Percentiles rank a stretch among this genome's conserved stretches.
Conservation (phyloP, 2,888 invertebrate species). For the Sericinus montela region DNA sequence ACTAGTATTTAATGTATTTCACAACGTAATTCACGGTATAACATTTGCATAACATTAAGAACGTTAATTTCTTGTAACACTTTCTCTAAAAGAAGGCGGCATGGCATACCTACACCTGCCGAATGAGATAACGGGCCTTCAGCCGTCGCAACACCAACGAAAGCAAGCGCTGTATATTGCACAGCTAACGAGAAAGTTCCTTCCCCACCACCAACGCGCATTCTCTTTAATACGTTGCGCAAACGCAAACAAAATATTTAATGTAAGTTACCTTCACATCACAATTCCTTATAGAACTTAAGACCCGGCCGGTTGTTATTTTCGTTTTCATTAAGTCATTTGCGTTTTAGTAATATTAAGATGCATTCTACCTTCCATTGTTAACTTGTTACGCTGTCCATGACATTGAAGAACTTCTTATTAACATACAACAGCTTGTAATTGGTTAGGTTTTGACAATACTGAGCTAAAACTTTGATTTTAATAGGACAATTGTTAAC, state of each 20-base stretch:
- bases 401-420: constrained; percentile 35
- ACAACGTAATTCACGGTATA: constrained; percentile 13
- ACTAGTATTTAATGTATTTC: constrained; percentile 1
- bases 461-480: not conserved
- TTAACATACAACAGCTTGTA: constrained; percentile 42
- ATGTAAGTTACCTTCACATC: constrained; percentile 13
- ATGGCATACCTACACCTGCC: constrained; percentile 66
- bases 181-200: constrained; percentile 68
- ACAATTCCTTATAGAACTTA: not conserved
- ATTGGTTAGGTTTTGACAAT: constrained; percentile 27
- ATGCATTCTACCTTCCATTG: constrained; percentile 16
- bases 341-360: not conserved
- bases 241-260: constrained; percentile 52
- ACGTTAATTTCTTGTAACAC: constrained; percentile 59
- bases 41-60: constrained; percentile 54
- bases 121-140: constrained; percentile 70
- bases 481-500: constrained; percentile 1
- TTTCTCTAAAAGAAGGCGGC: constrained; percentile 60
- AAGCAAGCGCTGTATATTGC: constrained; percentile 56
- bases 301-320: too few species aligned
- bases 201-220: constrained; percentile 47
- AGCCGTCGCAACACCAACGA: constrained; percentile 52
- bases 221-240: constrained; percentile 68
- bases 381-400: constrained; percentile 6
- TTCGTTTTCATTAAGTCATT: too few species aligned